Percentiles rank a stretch among this genome's conserved stretches.
Evolutionary conservation across 2,888 invertebrate species (phyloP).

Genomic region (Lissocephala sabroskyi): DNA sequence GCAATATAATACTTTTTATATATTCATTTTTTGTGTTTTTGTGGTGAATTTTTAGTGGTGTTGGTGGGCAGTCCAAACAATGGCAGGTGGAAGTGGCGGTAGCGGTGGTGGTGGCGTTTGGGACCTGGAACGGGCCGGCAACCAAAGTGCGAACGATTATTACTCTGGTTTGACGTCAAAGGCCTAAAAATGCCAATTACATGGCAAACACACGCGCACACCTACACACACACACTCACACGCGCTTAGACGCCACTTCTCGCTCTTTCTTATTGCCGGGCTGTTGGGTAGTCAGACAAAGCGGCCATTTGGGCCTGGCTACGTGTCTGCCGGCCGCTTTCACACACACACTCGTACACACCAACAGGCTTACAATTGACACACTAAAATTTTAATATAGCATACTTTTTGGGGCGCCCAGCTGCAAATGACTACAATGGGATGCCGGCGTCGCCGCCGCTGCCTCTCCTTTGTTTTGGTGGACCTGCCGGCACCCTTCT

Average conservation of each 20-base stretch:
- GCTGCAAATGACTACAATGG: constrained; percentile 50
- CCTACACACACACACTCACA: constrained; percentile 8
- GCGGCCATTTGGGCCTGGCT: constrained; percentile 11
- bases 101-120: no score
- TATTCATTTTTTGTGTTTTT: background rate
- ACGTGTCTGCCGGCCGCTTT: constrained; percentile 22
- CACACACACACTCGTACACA: constrained; percentile 12
- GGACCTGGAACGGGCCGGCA: constrained; percentile 20
- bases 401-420: constrained; percentile 48
- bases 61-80: no score
- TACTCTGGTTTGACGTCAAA: constrained; percentile 63
- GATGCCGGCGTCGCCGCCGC: background rate
- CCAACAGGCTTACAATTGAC: constrained; percentile 44
- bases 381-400: constrained; percentile 64
- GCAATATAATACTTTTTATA: background rate
- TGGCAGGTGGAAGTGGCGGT: no score
- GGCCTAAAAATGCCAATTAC: constrained; percentile 62
- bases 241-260: background rate
- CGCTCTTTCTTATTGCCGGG: no score
- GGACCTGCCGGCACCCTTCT: no score
- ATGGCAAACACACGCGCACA: constrained; percentile 22
- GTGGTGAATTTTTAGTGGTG: background rate
- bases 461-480: background rate
- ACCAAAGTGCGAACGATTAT: constrained; percentile 60
- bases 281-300: constrained; percentile 4